phyloP scores from a whole-genome alignment of 1,140 invertebrate genomes.

The Steinernema feltiae region DNA sequence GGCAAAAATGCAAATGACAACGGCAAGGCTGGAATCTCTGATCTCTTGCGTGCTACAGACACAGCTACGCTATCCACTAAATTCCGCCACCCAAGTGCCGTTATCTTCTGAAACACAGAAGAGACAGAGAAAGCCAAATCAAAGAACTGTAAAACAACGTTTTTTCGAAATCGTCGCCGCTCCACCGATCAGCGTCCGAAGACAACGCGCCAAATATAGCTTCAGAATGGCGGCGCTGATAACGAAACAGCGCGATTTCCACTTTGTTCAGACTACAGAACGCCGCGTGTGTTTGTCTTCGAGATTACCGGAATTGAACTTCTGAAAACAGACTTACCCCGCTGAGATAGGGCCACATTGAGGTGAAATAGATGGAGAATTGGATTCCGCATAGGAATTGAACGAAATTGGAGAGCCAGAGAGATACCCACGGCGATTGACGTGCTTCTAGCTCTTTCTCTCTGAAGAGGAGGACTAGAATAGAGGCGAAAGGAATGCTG shows the following conservation, averaged over 20 bases:
- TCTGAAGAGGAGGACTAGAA: background rate
- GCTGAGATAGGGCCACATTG: conserved; percentile 32
- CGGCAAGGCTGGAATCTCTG: no score
- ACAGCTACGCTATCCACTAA: no score
- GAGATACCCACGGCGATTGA: conserved; percentile 23
- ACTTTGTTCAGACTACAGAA: background rate
- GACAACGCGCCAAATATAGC: no score
- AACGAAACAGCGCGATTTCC: no score
- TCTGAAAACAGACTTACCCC: conserved; percentile 21
- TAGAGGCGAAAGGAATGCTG: background rate
- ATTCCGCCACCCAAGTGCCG: no score
- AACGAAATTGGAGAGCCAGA: conserved; percentile 35
- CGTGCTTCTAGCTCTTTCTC: background rate
- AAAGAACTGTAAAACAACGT: no score
- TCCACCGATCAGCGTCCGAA: no score
- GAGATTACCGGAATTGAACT: background rate
- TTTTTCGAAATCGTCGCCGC: no score
- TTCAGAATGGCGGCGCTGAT: no score
- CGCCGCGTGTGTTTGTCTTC: background rate
- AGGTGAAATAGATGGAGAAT: conserved; percentile 35
- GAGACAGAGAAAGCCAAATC: no score
- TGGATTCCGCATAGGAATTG: conserved; percentile 32
- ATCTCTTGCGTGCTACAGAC: no score
- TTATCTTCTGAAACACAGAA: no score
- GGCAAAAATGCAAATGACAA: background rate